These are phyloP conservation scores for Plagodis pulveraria DNA, from an alignment of 2,888 invertebrate species.

Conservation along the genomic window DNA sequence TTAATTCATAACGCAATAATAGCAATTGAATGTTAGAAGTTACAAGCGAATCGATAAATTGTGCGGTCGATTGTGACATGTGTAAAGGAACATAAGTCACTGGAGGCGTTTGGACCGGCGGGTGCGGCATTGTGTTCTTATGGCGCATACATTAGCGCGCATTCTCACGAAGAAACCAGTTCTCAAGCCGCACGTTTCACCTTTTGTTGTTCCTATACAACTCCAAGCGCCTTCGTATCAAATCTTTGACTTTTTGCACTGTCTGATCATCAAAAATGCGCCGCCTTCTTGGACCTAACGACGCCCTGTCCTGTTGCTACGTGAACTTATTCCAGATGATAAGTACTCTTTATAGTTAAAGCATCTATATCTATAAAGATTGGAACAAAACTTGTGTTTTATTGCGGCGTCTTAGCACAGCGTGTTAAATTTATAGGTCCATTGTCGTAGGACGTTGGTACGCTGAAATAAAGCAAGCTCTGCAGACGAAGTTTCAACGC, in stretches of 20 bases:
- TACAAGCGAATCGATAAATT: constrained; percentile 29
- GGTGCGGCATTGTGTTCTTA: constrained; percentile 60
- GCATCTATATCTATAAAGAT: constrained; percentile 32
- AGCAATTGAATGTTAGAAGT: constrained; percentile 25
- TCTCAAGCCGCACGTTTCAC: constrained; percentile 49
- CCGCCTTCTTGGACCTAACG: constrained; percentile 55
- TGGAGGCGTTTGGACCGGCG: constrained; percentile 49
- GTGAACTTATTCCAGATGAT: constrained; percentile 11
- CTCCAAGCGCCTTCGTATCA: constrained; percentile 69
- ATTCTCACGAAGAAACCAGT: constrained; percentile 75
- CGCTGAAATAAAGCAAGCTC: constrained; percentile 30
- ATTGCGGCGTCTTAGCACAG: constrained; percentile 44
- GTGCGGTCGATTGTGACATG: constrained; percentile 47
- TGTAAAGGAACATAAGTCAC: constrained; percentile 57
- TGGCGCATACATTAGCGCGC: constrained; percentile 67
- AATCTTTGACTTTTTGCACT: constrained; percentile 64
- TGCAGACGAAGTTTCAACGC: constrained; percentile 36
- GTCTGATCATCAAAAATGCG: constrained; percentile 63
- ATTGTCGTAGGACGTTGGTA: constrained; percentile 44
- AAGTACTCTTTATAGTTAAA: constrained; percentile 24
- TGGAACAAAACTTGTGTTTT: constrained; percentile 44
- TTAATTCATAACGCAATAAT: constrained; percentile 26
- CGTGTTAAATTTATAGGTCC: constrained; percentile 51
- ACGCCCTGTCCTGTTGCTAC: constrained; percentile 49
- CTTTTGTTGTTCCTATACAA: constrained; percentile 71